These are phyloP conservation scores for Tholera decimalis DNA, from an alignment of 2,888 invertebrate genomes.

Conservation along the genomic window DNA sequence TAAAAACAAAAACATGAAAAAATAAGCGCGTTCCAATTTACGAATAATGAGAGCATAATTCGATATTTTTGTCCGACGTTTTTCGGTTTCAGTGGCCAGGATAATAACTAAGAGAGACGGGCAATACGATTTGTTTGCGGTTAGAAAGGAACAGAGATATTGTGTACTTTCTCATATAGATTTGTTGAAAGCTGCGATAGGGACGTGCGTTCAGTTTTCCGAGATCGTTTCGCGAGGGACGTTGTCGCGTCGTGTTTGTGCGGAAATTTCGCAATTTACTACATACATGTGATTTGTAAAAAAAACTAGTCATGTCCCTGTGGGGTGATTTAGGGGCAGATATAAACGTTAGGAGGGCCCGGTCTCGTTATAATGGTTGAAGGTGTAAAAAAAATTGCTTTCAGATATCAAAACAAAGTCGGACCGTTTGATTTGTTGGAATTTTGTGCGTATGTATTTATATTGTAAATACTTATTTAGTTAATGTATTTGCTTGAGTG, in stretches of 20 bases:
- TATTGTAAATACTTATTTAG: slow-evolving; percentile 59
- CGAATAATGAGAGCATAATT: slow-evolving; percentile 73
- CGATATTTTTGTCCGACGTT: slow-evolving; percentile 73
- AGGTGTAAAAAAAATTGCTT: slow-evolving; percentile 51
- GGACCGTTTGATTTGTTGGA: slow-evolving; percentile 62
- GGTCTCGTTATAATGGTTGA: slow-evolving; percentile 51
- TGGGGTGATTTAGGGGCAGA: slow-evolving; percentile 56
- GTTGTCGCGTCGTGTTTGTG: slow-evolving; percentile 43
- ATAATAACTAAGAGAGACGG: slow-evolving; percentile 76
- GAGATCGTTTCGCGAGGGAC: slow-evolving; percentile 53
- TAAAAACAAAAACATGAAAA: slow-evolving; percentile 60
- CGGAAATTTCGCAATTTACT: slow-evolving; percentile 63
- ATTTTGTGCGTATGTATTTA: slow-evolving; percentile 62
- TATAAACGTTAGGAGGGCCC: slow-evolving; percentile 36
- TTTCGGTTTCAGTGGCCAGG: slow-evolving; percentile 76
- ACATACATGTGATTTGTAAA: slow-evolving; percentile 61
- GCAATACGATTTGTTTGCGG: slow-evolving; percentile 45
- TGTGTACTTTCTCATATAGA: slow-evolving; percentile 88
- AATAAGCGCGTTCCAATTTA: slow-evolving; percentile 70
- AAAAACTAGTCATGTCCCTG: slow-evolving; percentile 61
- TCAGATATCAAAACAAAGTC: slow-evolving; percentile 60
- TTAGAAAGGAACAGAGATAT: slow-evolving; percentile 72
- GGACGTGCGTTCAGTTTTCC: slow-evolving; percentile 65
- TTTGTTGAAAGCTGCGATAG: slow-evolving; percentile 84
- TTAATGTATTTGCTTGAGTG: slow-evolving; percentile 54